These are phyloP conservation scores for Alosa alosa DNA, from an alignment of 2,113 vertebrate genomes.

Conservation along the genomic window DNA sequence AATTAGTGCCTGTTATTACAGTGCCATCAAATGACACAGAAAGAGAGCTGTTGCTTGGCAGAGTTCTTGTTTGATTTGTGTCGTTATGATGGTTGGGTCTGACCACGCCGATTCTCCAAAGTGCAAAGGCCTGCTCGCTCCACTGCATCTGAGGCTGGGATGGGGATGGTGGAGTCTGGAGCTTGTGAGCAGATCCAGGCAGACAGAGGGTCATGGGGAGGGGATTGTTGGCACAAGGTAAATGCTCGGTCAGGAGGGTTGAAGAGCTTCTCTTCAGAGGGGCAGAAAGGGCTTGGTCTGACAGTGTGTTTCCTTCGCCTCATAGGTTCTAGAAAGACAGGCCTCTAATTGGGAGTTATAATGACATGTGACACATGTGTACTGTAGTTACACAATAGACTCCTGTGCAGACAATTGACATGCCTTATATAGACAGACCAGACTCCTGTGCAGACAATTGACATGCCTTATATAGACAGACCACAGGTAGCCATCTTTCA, in stretches of 20 bases:
- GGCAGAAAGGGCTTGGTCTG: not conserved
- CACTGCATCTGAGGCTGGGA: not conserved
- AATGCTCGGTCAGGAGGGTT: not conserved
- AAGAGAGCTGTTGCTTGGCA: not conserved
- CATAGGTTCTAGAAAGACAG: conserved; percentile 7
- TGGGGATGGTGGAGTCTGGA: not conserved
- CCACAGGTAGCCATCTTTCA: not conserved
- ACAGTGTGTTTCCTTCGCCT: not conserved
- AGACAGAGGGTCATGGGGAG: not conserved
- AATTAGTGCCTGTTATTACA: not conserved
- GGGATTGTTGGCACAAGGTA: not conserved
- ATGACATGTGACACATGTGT: not conserved
- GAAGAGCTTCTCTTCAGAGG: not conserved
- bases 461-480: not conserved
- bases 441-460: conserved; percentile 12
- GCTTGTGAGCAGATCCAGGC: not conserved
- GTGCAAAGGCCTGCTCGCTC: not conserved
- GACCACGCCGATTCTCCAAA: not conserved
- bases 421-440: not conserved
- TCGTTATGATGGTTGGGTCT: not conserved
- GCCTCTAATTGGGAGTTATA: not conserved
- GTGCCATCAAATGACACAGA: not conserved
- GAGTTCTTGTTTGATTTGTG: not conserved
- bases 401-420: conserved; percentile 16
- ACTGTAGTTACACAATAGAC: not conserved